Base-by-base conservation (phyloP, 2,797 vertebrate genomes). In the Myotis vivesi region DNA sequence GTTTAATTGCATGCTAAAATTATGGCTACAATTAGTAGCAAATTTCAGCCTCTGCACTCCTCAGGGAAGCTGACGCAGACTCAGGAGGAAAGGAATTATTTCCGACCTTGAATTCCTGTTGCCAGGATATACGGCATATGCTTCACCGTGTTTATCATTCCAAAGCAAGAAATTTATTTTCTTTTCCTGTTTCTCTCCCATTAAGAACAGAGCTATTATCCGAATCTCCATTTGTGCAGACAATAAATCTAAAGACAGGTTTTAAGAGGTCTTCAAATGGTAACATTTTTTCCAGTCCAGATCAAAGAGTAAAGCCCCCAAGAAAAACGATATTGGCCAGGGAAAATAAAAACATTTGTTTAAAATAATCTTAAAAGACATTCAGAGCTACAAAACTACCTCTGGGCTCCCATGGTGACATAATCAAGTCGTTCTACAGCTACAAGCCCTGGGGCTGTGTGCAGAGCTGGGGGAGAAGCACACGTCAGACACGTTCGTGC, bases 1-100 rank as follows among this genome's bases (percentile, higher is more conserved):
- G 96, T 96, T 96, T 96, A 97, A 97, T 84, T 97, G 96, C 92
- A 88, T 92, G 85, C 93, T 97, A 96, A 97, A 97, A 97, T 97
- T 97, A 97, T 38, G 86, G 87, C 85, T 95, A 95, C 96, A 96
- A 97, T 97, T 97, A 97, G 95, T 87, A 69, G 82, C 90, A 88
- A 95, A 96, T 97, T 95, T 96, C 93, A 96, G 92, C 79, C n/a
- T 0, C 57, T 89, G 49, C 66, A 46, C 93, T 97, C 96, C 89
- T 94, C 69, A 71, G 87, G 87, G 93, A 96, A 91, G 92, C 92
- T 85, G 79, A 82, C 82, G 87, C 85, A 96, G 69, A 75, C 81
- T 95, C 77, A 68, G 85, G 88, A 96, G 95, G 75, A 93, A 96
- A 96, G 85, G 19, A 96, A 96, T 97, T 96, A 96, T 95, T 97